Evolutionary conservation across 2,113 vertebrate genomes (phyloP).

Genomic region (Dascyllus trimaculatus): DNA sequence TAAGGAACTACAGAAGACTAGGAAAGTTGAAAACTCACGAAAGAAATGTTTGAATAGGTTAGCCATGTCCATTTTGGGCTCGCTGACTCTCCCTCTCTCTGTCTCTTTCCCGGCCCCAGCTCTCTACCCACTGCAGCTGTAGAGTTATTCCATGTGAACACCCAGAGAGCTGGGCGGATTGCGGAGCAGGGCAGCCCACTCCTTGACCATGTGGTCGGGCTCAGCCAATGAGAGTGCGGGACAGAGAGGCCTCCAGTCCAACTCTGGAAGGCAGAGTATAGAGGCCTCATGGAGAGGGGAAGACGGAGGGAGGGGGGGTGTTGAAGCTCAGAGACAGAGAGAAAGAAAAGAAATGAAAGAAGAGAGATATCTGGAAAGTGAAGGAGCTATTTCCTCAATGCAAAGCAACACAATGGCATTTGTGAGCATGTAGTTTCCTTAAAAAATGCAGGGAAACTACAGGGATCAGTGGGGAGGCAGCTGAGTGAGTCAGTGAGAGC

Average conservation of each 20-base stretch:
- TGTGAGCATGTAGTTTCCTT: background rate
- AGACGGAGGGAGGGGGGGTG: conserved; percentile 22
- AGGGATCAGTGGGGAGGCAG: background rate
- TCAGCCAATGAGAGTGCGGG: conserved; percentile 74
- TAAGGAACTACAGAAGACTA: conserved; percentile 18
- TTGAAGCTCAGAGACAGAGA: conserved; percentile 18
- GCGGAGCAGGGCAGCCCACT: conserved; percentile 79
- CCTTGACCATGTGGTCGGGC: conserved; percentile 83
- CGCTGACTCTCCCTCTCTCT: conserved; percentile 74
- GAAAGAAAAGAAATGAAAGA: conserved; percentile 45
- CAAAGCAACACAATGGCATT: conserved; percentile 7
- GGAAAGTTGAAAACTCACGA: conserved; percentile 86
- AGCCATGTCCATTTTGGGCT: conserved; percentile 91
- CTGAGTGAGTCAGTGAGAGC: conserved; percentile 56
- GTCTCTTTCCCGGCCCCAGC: conserved; percentile 75
- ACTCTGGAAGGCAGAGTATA: conserved; percentile 64
- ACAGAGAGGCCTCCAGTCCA: conserved; percentile 69
- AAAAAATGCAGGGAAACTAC: background rate
- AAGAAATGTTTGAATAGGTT: conserved; percentile 91
- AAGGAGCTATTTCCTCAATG: conserved; percentile 21
- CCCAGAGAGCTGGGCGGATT: conserved; percentile 77
- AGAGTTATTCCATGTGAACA: conserved; percentile 86
- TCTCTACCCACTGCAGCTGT: conserved; percentile 84
- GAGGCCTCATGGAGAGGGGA: conserved; percentile 76
- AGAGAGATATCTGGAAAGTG: conserved; percentile 39